These are phyloP conservation scores for Donacobius atricapilla DNA, from an alignment of 2,113 vertebrate genomes.

Conservation along the genomic window DNA sequence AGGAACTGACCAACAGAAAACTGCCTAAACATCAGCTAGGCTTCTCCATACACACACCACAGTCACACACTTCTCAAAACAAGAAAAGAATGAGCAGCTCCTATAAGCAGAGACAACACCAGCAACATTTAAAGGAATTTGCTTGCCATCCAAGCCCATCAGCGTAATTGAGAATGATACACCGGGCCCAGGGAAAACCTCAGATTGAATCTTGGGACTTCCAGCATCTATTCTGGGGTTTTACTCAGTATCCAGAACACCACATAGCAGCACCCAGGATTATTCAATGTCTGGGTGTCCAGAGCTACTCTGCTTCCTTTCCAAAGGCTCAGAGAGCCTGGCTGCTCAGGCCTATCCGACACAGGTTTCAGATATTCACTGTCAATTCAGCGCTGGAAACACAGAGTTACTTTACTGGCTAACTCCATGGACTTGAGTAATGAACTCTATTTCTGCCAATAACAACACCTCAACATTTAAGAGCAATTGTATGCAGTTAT, in stretches of 20 bases:
- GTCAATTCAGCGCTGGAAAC: not conserved
- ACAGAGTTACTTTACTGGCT: not conserved
- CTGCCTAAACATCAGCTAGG: not conserved
- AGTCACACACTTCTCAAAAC: not conserved
- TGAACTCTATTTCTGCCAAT: not conserved
- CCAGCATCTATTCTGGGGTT: not conserved
- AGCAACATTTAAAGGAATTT: not conserved
- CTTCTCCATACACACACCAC: not conserved
- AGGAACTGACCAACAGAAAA: not conserved
- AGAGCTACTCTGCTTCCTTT: not conserved
- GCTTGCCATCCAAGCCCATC: not conserved
- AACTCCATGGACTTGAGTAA: not conserved
- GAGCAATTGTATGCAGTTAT: not conserved
- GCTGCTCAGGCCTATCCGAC: not conserved
- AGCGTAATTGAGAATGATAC: not conserved
- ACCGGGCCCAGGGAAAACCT: not conserved
- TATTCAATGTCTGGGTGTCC: not conserved
- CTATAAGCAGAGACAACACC: not conserved
- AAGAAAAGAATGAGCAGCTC: not conserved
- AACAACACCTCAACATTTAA: not conserved
- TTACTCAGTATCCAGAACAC: not conserved
- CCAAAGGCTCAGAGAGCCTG: not conserved
- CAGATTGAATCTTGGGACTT: not conserved
- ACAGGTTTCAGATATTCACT: not conserved
- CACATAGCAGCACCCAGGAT: rapidly evolving